Evolutionary conservation across 1,140 invertebrate genomes (phyloP).

Genomic region (Tribolium madens): DNA sequence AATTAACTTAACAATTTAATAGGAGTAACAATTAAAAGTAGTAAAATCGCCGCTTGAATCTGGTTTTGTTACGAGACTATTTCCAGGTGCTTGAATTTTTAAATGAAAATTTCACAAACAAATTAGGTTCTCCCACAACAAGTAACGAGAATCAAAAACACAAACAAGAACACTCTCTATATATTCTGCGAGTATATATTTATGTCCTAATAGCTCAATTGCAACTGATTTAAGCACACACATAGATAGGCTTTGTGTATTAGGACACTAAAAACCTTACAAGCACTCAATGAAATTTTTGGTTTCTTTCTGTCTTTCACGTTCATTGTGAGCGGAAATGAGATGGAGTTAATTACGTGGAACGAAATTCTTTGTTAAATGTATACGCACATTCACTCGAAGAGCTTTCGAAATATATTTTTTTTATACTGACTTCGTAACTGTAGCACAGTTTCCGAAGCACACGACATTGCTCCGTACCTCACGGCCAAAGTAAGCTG

Average conservation of each 20-base stretch:
- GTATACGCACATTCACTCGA: slow-evolving; percentile 31
- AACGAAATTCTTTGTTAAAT: slow-evolving; percentile 35
- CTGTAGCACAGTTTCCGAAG: slow-evolving; percentile 34
- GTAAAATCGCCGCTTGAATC: too few species aligned
- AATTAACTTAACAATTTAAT: too few species aligned
- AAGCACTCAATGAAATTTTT: slow-evolving; percentile 21
- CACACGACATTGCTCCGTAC: slow-evolving; percentile 36
- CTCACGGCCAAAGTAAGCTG: slow-evolving; percentile 27
- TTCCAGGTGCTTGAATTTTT: too few species aligned
- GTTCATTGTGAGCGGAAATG: background rate
- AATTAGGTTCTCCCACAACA: too few species aligned
- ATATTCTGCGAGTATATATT: too few species aligned
- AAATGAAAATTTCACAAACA: background rate
- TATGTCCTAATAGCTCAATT: too few species aligned
- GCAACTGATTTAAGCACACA: slow-evolving; percentile 1
- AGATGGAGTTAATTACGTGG: slow-evolving; percentile 22
- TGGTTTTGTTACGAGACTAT: too few species aligned
- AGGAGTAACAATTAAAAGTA: too few species aligned
- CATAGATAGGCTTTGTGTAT: too few species aligned
- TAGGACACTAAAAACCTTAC: too few species aligned
- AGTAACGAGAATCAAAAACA: too few species aligned
- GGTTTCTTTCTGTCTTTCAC: background rate
- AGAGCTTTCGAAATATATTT: slow-evolving; percentile 22
- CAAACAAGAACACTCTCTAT: too few species aligned
- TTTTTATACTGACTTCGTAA: slow-evolving; percentile 18